Evolutionary conservation across 2,888 invertebrate species (phyloP), one percentile per base, ranked within the genome.

Genomic region (Mesorhabditis belari): DNA sequence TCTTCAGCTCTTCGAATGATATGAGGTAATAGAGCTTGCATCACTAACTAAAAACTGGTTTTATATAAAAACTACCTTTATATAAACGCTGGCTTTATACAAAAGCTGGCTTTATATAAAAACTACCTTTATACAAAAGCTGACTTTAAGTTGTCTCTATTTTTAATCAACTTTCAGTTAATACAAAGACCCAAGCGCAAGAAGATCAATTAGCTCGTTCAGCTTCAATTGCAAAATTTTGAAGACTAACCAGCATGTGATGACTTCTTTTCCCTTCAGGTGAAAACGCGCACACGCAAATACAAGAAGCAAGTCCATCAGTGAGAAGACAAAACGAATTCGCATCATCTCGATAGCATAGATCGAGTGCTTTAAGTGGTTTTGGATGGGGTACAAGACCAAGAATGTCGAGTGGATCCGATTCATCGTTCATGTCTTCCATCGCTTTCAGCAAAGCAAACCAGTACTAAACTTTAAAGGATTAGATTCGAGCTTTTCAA

Each of bases 201-300:
- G n/a, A n/a, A n/a, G n/a, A n/a, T n/a, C n/a, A n/a, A n/a, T n/a
- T n/a, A n/a, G n/a, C n/a, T n/a, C n/a, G n/a, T n/a, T n/a, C n/a
- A n/a, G n/a, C n/a, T n/a, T n/a, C n/a, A n/a, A n/a, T n/a, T n/a
- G n/a, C n/a, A n/a, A n/a, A n/a, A n/a, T n/a, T n/a, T n/a, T n/a
- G n/a, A n/a, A n/a, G n/a, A 60, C 70, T 58, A n/a, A 74, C 71
- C 67, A 79, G 67, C 86, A 86, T 86, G 76, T 86, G 86, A 67
- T 83, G 82, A 63, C 84, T 83, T 49, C 86, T 80, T 63, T 82
- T 88, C 61, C 95, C 93, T 82, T 98, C 96, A 5, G 96, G 92
- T 0, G 96, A 90, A 82, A 96, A 98, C 0, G 95, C 94, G 4
- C 96, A 92, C 0, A 98, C 96, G 88, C 98, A 96, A 0, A 98